phyloP scores from a whole-genome alignment of 64 coral and sea anemone species.

The Actinia equina region DNA sequence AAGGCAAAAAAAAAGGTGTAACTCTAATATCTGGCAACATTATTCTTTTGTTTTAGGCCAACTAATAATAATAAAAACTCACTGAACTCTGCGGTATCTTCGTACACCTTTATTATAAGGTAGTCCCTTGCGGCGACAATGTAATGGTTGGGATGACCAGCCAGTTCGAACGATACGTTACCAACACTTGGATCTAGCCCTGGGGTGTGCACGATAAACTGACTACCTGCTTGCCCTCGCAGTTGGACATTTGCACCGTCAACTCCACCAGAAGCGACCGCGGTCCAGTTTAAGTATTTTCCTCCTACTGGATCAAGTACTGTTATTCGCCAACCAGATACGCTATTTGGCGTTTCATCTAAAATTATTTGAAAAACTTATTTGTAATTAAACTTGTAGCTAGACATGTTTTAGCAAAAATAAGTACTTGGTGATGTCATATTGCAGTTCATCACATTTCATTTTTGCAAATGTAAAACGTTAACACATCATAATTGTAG shows the following conservation, averaged over 20 bases:
- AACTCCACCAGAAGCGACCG: not conserved
- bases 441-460: too few species aligned
- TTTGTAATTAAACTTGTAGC: too few species aligned
- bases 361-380: too few species aligned
- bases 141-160: not conserved
- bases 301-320: not conserved
- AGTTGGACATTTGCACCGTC: not conserved
- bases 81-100: not conserved
- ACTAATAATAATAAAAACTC: not conserved
- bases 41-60: too few species aligned
- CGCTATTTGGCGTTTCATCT: too few species aligned
- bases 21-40: too few species aligned
- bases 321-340: not conserved
- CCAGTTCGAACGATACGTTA: not conserved
- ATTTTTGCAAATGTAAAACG: too few species aligned
- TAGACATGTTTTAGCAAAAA: too few species aligned
- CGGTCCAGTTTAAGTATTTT: not conserved
- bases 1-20: too few species aligned
- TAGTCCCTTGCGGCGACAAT: not conserved
- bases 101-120: not conserved
- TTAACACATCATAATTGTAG: too few species aligned
- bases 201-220: not conserved
- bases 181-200: not conserved
- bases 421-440: too few species aligned
- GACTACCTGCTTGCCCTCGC: not conserved